Evolutionary conservation across 1,140 invertebrate species (phyloP), one percentile per base, ranked within the genome.

Genomic region (Lucilia sericata): DNA sequence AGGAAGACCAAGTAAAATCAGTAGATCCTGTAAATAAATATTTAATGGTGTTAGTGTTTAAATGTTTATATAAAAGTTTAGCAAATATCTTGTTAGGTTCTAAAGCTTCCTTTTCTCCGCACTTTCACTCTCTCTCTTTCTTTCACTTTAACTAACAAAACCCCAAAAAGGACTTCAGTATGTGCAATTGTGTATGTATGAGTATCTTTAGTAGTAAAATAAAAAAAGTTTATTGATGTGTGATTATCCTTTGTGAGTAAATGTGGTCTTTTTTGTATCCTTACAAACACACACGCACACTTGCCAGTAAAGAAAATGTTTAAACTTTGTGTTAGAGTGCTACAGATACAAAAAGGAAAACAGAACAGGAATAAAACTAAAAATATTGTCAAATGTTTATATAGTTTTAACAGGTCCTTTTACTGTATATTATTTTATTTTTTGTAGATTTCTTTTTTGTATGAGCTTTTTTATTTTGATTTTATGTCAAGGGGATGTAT

Each of bases 191-290:
- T 30, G 25, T 30, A 3, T 30, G 3, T 30, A 3, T 30, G 25
- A 2, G 3, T 30, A 30, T 30, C 1, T 30, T 30, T 30, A 30
- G 25, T 30, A 30, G 25, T 30, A 30, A 30, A 70, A 21, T 21
- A 70, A 70, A 19, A 70, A 70, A 19, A 70, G 21, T 70, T 21
- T 70, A 70, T 70, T 70, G n/a, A 70, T 70, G 65, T 70, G 65
- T 70, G 65, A 70, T 70, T 70, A 70, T 70, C 65, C 65, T 70
- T 70, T 70, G 65, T 70, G n/a, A 70, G 65, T 70, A 70, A n/a
- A n/a, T 70, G 65, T 70, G 65, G 65, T 70, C n/a, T 70, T 25
- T 65, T 70, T 70, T 70, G 19, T 70, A 7, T 70, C 65, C 19
- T 70, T 70, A 21, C 19, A 14, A 14, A n/a, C 55, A 42, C 55